These are phyloP conservation scores for Cyprinella venusta DNA, from an alignment of 2,797 vertebrate genomes.

Conservation along the genomic window DNA sequence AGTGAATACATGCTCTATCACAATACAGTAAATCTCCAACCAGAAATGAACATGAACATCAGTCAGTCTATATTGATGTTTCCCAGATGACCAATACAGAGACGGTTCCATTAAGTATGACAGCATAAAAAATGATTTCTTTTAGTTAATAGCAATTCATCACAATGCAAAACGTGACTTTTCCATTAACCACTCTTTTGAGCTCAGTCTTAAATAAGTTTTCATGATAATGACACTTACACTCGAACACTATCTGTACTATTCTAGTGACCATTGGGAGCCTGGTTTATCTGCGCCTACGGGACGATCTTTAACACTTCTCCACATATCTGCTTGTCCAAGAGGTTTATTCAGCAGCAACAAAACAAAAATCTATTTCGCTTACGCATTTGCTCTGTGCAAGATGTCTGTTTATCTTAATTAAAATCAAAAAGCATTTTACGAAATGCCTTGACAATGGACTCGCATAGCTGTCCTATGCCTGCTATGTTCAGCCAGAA, in stretches of 20 bases:
- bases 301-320: conserved; percentile 63
- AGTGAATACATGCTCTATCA: conserved; percentile 5
- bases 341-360: conserved; percentile 37
- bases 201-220: background rate
- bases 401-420: conserved; percentile 84
- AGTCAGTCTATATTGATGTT: conserved; percentile 47
- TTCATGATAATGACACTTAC: conserved; percentile 46
- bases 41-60: conserved; percentile 42
- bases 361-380: conserved; percentile 23
- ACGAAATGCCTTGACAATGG: conserved; percentile 61
- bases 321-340: conserved; percentile 28
- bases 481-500: conserved; percentile 45
- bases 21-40: conserved; percentile 19
- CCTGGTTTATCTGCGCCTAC: conserved; percentile 64
- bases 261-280: conserved; percentile 59
- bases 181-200: conserved; percentile 8
- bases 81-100: conserved; percentile 34
- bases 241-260: conserved; percentile 60
- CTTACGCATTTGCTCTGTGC: conserved; percentile 55
- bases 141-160: conserved; percentile 19
- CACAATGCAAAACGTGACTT: conserved; percentile 9
- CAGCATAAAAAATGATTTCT: background rate
- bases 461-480: conserved; percentile 57
- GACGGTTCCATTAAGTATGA: conserved; percentile 28
- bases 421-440: conserved; percentile 87